These are phyloP conservation scores for Dipodomys ordii DNA, from an alignment of 2,113 vertebrate genomes.

Conservation along the genomic window DNA sequence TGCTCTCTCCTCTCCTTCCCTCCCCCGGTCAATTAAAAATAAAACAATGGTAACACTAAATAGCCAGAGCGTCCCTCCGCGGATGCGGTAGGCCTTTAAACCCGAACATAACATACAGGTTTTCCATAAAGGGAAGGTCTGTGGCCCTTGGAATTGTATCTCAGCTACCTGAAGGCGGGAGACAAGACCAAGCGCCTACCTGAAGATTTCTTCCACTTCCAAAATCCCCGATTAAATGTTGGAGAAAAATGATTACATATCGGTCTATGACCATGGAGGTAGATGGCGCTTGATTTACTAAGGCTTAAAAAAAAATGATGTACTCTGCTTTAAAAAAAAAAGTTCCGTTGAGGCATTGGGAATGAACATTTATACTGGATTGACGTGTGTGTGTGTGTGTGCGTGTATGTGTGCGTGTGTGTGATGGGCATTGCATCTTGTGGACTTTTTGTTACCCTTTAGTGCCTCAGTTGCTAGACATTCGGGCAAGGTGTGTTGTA, in stretches of 20 bases:
- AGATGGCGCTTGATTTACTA: neutral
- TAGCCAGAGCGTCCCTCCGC: neutral
- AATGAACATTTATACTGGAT: slow-evolving; percentile 12
- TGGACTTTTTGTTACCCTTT: neutral
- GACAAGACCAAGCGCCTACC: neutral
- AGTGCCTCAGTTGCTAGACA: slow-evolving; percentile 9
- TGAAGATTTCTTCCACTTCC: neutral
- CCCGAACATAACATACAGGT: too few species aligned
- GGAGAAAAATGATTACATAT: neutral
- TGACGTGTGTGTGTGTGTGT: neutral
- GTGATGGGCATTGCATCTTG: neutral
- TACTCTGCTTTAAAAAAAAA: too few species aligned
- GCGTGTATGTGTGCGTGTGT: neutral
- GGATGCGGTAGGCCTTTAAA: neutral
- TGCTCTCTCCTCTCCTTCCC: neutral
- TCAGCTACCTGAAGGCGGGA: neutral
- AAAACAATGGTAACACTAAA: too few species aligned
- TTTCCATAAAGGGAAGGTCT: neutral
- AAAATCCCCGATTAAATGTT: neutral
- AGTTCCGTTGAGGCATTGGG: neutral
- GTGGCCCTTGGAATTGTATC: neutral
- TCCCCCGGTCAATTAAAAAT: too few species aligned
- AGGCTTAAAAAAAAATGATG: neutral
- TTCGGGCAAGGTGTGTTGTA: neutral
- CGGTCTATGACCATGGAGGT: slow-evolving; percentile 32